These are phyloP conservation scores for Diarsia rubi DNA, from an alignment of 2,888 invertebrate genomes.

Conservation along the genomic window DNA sequence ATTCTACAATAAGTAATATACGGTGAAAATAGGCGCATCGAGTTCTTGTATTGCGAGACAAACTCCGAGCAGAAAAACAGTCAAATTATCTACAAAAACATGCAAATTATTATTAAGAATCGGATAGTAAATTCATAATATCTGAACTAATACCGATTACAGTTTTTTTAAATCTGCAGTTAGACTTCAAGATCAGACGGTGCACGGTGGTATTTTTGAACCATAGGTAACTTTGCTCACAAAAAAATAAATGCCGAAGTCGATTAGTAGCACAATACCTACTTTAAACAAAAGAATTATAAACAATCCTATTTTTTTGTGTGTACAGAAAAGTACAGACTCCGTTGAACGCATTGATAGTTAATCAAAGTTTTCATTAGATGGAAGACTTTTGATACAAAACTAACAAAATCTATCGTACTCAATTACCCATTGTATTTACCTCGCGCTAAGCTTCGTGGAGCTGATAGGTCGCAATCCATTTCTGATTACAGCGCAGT, in stretches of 20 bases:
- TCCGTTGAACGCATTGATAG: conserved; percentile 20
- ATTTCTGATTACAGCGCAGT: conserved; percentile 65
- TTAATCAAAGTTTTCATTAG: conserved; percentile 46
- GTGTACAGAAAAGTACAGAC: conserved; percentile 1
- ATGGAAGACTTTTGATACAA: conserved; percentile 56
- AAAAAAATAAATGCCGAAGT: not conserved
- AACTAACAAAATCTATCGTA: conserved; percentile 62
- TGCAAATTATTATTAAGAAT: not conserved
- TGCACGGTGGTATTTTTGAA: not conserved
- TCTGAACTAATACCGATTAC: not conserved
- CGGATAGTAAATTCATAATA: not conserved
- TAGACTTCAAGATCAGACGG: not conserved
- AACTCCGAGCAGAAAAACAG: not conserved
- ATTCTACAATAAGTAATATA: not conserved
- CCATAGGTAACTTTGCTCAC: not conserved
- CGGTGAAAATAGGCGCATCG: not conserved
- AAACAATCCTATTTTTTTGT: conserved; percentile 11
- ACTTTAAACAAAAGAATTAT: conserved; percentile 8
- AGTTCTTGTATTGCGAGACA: not conserved
- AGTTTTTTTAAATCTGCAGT: not conserved
- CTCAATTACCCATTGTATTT: conserved; percentile 72
- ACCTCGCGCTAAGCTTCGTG: conserved; percentile 67
- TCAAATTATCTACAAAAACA: not conserved
- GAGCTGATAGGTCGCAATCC: conserved; percentile 58
- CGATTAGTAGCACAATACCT: conserved; percentile 1